Evolutionary conservation across 2,888 invertebrate genomes (phyloP).

Genomic region (Catocala fraxini): DNA sequence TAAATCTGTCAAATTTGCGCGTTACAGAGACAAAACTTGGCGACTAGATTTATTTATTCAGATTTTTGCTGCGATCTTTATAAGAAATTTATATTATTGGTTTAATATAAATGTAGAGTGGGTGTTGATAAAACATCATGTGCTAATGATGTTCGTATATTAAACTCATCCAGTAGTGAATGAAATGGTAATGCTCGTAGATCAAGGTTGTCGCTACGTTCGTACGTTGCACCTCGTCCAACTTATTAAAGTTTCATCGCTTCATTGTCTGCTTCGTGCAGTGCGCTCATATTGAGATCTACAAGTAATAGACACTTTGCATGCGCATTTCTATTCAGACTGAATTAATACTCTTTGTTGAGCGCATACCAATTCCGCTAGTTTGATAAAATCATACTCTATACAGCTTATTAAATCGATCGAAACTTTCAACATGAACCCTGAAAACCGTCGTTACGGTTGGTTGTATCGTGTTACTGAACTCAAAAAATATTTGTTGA

Average conservation of each 20-base stretch:
- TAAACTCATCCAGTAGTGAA: constrained; percentile 11
- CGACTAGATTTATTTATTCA: no score
- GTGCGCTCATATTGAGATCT: constrained; percentile 60
- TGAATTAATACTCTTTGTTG: constrained; percentile 50
- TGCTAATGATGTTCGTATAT: constrained; percentile 6
- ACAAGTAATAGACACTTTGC: constrained; percentile 61
- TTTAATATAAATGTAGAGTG: no score
- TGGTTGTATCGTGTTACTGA: constrained; percentile 15
- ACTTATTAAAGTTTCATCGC: constrained; percentile 76
- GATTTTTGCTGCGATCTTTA: no score
- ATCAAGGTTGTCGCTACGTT: constrained; percentile 48
- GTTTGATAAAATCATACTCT: constrained; percentile 37
- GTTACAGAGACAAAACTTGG: no score
- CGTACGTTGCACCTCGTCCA: constrained; percentile 41
- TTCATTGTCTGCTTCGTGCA: constrained; percentile 63
- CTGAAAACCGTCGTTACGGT: constrained; percentile 17
- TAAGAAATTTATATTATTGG: no score
- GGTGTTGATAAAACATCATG: neutral
- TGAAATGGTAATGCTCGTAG: constrained; percentile 25
- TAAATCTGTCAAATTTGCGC: no score
- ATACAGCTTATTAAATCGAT: constrained; percentile 39
- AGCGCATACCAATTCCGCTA: constrained; percentile 25
- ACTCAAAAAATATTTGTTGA: constrained; percentile 16
- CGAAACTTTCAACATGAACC: constrained; percentile 26
- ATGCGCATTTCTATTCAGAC: constrained; percentile 55